Conservation (phyloP, 2,888 invertebrate genomes). For the Caradrina kadenii region DNA sequence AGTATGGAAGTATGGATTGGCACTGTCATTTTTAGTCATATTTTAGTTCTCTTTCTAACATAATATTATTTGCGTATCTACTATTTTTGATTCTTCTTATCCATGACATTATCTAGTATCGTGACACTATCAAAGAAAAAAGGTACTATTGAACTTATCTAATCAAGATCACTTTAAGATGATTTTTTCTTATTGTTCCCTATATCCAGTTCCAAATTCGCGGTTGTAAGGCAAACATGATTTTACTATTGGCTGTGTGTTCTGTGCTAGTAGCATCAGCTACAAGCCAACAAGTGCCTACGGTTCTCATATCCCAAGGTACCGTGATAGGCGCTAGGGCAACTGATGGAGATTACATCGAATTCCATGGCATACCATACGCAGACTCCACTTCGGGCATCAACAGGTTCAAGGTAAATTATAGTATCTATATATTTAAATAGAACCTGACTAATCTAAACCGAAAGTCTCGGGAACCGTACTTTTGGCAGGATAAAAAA, state of each 20-base stretch:
- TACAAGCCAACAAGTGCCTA: constrained; percentile 63
- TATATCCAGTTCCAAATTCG: constrained; percentile 62
- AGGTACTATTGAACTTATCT: constrained; percentile 55
- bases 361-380: constrained; percentile 85
- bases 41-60: not conserved
- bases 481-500: too few species aligned
- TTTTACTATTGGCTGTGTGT: constrained; percentile 60
- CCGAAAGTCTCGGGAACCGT: too few species aligned
- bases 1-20: too few species aligned
- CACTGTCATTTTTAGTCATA: too few species aligned
- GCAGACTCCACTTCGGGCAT: constrained; percentile 83
- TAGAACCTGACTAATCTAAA: too few species aligned
- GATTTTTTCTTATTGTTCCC: constrained; percentile 25
- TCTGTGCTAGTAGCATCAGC: constrained; percentile 58
- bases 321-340: constrained; percentile 73
- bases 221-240: constrained; percentile 69
- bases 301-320: constrained; percentile 77
- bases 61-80: constrained; percentile 22
- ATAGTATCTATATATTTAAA: not conserved
- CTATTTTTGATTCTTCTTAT: constrained; percentile 24
- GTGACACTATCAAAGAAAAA: constrained; percentile 48
- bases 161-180: constrained; percentile 37
- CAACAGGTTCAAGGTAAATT: constrained; percentile 82
- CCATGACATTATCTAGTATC: constrained; percentile 40
- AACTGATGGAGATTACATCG: constrained; percentile 70